Evolutionary conservation across 2,888 invertebrate genomes (phyloP).

Genomic region (Eupelmus urozonus): DNA sequence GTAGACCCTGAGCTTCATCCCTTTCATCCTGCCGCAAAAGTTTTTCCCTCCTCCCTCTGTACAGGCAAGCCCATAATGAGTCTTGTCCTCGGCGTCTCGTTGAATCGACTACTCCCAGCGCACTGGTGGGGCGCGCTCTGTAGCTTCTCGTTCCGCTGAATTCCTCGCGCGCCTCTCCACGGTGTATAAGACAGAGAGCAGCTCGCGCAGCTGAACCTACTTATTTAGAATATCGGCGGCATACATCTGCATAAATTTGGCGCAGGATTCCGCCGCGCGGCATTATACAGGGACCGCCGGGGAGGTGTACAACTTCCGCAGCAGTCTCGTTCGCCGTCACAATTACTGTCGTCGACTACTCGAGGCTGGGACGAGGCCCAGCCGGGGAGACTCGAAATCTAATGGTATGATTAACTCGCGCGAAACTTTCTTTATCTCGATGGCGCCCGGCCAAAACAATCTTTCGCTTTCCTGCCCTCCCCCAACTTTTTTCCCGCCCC

Average conservation of each 20-base stretch:
- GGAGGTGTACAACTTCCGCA: slow-evolving; percentile 66
- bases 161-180: slow-evolving; percentile 15
- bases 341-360: slow-evolving; percentile 56
- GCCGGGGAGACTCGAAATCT: slow-evolving; percentile 52
- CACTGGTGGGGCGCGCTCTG: too few relatives aligned
- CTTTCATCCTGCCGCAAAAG: slow-evolving; percentile 7
- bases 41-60: slow-evolving; percentile 7
- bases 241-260: slow-evolving; percentile 77
- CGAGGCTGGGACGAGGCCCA: slow-evolving; percentile 29
- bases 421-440: slow-evolving; percentile 59
- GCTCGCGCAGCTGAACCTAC: slow-evolving; percentile 70
- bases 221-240: slow-evolving; percentile 77
- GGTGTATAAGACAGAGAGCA: slow-evolving; percentile 4
- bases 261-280: slow-evolving; percentile 69
- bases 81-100: slow-evolving; percentile 32
- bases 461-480: slow-evolving; percentile 22
- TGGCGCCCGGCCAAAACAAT: slow-evolving; percentile 60
- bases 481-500: slow-evolving; percentile 17
- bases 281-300: slow-evolving; percentile 67
- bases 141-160: slow-evolving; percentile 20
- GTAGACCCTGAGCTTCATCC: background rate
- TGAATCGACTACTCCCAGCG: background rate
- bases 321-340: slow-evolving; percentile 62
- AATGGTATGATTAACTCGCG: slow-evolving; percentile 60
- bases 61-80: slow-evolving; percentile 31